Conservation (phyloP, 2,888 invertebrate species). For the Lumbricus terrestris region DNA sequence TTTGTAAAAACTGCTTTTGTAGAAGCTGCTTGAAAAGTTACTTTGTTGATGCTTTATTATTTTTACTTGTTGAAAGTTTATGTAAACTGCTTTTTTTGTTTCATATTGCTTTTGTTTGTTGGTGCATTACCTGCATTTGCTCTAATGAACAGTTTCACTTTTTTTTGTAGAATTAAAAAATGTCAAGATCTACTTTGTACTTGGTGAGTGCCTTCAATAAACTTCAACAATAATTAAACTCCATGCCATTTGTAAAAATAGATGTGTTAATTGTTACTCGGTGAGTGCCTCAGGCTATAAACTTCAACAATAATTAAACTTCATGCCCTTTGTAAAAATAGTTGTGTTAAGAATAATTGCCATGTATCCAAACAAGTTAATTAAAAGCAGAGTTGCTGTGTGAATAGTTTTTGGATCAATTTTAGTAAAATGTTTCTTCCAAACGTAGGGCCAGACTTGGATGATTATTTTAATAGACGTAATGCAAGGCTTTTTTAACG, state of each 20-base stretch:
- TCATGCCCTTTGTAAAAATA: not conserved
- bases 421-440: too few species aligned
- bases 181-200: conserved; percentile 39
- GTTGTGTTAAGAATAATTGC: not conserved
- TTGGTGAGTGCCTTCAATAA: conserved; percentile 36
- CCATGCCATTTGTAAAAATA: not conserved
- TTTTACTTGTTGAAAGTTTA: not conserved
- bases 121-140: not conserved
- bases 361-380: too few species aligned
- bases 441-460: not conserved
- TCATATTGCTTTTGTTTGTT: not conserved
- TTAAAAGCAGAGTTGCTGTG: too few species aligned
- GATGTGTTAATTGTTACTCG: conserved; percentile 32
- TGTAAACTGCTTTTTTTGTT: not conserved
- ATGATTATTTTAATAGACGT: not conserved
- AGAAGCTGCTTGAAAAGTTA: not conserved
- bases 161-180: conserved; percentile 35
- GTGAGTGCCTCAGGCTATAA: conserved; percentile 34
- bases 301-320: not conserved
- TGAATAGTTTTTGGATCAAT: too few species aligned
- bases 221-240: not conserved
- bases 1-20: too few species aligned
- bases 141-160: not conserved
- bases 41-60: not conserved
- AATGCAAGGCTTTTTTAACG: too few species aligned